phyloP scores from a whole-genome alignment of 2,888 invertebrate species.

The Conchocele bisecta region DNA sequence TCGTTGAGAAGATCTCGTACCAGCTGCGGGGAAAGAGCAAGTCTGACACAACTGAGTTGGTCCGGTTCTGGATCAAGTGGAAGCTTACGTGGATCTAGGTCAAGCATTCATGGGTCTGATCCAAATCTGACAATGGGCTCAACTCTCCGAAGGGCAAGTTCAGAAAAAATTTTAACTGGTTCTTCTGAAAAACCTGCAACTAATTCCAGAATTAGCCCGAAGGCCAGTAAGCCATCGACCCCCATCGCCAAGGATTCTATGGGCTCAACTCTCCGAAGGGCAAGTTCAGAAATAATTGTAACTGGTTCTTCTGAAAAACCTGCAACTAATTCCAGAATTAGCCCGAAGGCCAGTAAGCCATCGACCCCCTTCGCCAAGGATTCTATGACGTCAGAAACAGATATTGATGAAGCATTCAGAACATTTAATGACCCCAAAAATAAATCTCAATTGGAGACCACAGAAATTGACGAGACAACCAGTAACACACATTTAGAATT shows the following conservation, averaged over 20 bases:
- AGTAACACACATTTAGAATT: conserved; percentile 56
- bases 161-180: too few relatives aligned
- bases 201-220: background rate
- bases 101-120: conserved; percentile 39
- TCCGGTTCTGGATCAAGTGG: conserved; percentile 53
- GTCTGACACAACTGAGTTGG: conserved; percentile 50
- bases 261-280: conserved; percentile 8
- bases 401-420: conserved; percentile 52
- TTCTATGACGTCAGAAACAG: conserved; percentile 48
- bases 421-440: conserved; percentile 18
- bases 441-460: background rate
- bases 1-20: conserved; percentile 43
- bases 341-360: background rate
- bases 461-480: too few relatives aligned
- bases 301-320: too few relatives aligned
- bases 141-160: conserved; percentile 14
- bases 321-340: too few relatives aligned
- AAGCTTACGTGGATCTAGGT: conserved; percentile 42
- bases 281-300: conserved; percentile 29
- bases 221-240: background rate
- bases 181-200: too few relatives aligned
- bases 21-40: conserved; percentile 46
- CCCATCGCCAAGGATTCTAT: background rate
- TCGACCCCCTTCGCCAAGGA: background rate
- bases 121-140: conserved; percentile 19